These are phyloP conservation scores for Eudyptes chrysolophus DNA, from an alignment of 2,113 vertebrate species.

Conservation along the genomic window DNA sequence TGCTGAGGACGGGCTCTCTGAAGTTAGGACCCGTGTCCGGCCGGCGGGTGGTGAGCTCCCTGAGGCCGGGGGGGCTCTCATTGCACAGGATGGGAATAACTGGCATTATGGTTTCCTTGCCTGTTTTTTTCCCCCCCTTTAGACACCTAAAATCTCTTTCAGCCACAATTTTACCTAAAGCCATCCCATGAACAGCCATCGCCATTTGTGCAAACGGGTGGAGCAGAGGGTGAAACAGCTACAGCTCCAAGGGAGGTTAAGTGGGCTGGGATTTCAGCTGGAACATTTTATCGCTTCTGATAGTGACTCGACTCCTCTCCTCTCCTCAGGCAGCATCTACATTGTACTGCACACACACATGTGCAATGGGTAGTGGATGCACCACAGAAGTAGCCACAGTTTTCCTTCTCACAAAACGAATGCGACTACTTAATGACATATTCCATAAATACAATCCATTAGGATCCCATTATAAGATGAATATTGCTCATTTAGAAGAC, in stretches of 20 bases:
- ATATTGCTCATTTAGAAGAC: background rate
- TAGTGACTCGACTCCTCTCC: too few relatives aligned
- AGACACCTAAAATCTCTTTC: background rate
- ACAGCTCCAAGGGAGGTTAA: background rate
- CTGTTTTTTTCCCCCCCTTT: background rate
- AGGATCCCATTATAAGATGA: background rate
- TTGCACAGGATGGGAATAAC: background rate
- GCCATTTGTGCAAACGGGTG: background rate
- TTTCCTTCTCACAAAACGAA: too few relatives aligned
- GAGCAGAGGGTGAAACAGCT: too few relatives aligned
- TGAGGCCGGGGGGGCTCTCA: background rate
- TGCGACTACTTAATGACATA: background rate
- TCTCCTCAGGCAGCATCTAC: too few relatives aligned
- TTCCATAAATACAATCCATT: background rate
- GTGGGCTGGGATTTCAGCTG: background rate
- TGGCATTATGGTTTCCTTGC: background rate
- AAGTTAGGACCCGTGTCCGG: background rate
- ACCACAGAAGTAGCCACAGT: background rate
- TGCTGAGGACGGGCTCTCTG: background rate
- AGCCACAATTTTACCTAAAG: background rate
- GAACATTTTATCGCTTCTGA: background rate
- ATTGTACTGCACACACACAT: background rate
- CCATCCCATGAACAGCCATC: background rate
- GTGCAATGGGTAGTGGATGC: too few relatives aligned
- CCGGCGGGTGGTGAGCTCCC: too few relatives aligned